phyloP scores from a whole-genome alignment of 2,888 invertebrate species.

The Unio delphinus region DNA sequence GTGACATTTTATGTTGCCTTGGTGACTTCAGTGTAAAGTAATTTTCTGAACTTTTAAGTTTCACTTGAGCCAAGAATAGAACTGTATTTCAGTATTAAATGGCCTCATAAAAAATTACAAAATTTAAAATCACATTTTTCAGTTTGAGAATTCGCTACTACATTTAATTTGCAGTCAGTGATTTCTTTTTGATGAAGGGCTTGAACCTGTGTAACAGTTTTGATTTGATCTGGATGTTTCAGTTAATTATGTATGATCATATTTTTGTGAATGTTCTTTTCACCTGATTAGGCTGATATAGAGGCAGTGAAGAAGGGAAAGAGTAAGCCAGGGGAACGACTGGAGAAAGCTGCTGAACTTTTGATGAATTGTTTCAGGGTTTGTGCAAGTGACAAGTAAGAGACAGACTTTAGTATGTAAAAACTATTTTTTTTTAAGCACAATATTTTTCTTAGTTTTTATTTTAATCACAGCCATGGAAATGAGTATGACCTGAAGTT shows the following conservation, averaged over 20 bases:
- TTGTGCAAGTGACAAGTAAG: constrained; percentile 91
- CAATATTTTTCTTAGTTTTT: not conserved
- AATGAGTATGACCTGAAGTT: too few relatives aligned
- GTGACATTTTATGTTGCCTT: too few relatives aligned
- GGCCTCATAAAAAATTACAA: too few relatives aligned
- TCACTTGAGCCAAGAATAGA: too few relatives aligned
- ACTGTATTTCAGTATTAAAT: too few relatives aligned
- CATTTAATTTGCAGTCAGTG: not conserved
- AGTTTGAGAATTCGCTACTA: not conserved
- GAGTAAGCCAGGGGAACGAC: constrained; percentile 76
- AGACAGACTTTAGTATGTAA: constrained; percentile 10
- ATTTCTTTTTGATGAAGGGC: too few relatives aligned
- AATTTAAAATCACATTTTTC: too few relatives aligned
- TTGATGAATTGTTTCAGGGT: constrained; percentile 94
- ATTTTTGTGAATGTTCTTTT: constrained; percentile 4
- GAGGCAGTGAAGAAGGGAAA: constrained; percentile 67
- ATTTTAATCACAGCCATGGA: not conserved
- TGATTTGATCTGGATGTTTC: too few relatives aligned
- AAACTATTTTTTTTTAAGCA: not conserved
- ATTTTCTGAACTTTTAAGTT: too few relatives aligned
- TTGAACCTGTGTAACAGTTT: too few relatives aligned
- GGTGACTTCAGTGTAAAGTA: too few relatives aligned
- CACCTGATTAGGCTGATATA: constrained; percentile 79
- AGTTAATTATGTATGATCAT: not conserved
- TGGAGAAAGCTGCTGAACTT: constrained; percentile 95